Conservation (phyloP, 2,888 invertebrate species). For the Stenotaenia linearis region DNA sequence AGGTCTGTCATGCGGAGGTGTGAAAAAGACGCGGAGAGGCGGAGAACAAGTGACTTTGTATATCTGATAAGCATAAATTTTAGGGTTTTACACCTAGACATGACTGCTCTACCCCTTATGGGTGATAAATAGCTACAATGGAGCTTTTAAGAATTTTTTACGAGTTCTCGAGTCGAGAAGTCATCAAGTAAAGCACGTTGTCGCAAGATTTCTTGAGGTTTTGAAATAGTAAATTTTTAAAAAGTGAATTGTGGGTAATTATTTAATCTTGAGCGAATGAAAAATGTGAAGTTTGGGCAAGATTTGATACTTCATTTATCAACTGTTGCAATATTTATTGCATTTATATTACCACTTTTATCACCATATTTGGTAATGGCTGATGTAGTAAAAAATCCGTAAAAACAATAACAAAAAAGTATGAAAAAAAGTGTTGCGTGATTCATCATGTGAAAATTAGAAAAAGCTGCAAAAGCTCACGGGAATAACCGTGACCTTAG, state of each 20-base stretch:
- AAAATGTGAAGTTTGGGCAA: no score
- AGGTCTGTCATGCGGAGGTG: not conserved
- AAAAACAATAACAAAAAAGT: not conserved
- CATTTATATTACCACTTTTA: not conserved
- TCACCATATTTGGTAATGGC: not conserved
- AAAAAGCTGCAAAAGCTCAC: no score
- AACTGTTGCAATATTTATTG: not conserved
- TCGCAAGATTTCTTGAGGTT: not conserved
- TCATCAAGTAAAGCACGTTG: no score
- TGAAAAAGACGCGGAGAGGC: not conserved
- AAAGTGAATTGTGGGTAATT: not conserved
- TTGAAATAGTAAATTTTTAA: not conserved
- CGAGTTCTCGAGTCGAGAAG: not conserved
- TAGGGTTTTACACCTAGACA: not conserved
- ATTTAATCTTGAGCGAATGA: no score
- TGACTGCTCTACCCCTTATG: not conserved
- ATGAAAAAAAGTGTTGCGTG: not conserved
- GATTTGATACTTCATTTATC: no score
- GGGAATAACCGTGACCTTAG: conserved; percentile 5
- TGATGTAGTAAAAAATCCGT: not conserved
- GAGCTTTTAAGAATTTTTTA: not conserved
- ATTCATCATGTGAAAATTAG: conserved; percentile 4
- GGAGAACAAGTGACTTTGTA: not conserved
- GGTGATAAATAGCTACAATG: not conserved
- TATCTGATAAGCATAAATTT: not conserved